Evolutionary conservation across 2,113 vertebrate genomes (phyloP).

Genomic region (Barbus barbus): DNA sequence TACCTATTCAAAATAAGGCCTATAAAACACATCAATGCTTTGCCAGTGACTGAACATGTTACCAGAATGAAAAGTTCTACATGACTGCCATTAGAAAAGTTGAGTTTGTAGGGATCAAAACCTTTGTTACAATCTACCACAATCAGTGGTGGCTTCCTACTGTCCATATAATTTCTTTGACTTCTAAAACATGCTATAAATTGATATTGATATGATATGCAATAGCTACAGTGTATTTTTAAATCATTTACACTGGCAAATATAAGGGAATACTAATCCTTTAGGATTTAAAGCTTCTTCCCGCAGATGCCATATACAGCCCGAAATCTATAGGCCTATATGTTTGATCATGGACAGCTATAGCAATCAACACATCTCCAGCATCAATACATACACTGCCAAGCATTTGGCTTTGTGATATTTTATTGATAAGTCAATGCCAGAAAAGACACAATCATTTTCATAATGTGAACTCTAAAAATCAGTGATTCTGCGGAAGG

Average conservation of each 20-base stretch:
- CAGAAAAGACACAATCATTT: conserved; percentile 24
- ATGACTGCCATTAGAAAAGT: not conserved
- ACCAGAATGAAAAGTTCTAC: not conserved
- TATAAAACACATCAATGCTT: not conserved
- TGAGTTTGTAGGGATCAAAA: not conserved
- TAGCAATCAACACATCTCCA: not conserved
- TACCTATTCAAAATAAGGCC: not conserved
- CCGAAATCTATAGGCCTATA: not conserved
- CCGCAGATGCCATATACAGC: not conserved
- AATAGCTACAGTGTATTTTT: not conserved
- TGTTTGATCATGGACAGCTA: not conserved
- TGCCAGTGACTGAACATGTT: not conserved
- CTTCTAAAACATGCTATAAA: not conserved
- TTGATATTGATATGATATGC: not conserved
- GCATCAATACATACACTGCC: not conserved
- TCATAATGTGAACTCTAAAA: conserved; percentile 56
- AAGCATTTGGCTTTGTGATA: conserved; percentile 5
- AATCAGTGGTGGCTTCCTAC: not conserved
- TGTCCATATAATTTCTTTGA: not conserved
- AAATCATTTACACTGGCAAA: not conserved
- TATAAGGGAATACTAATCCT: not conserved
- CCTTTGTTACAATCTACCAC: not conserved
- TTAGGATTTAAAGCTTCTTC: not conserved
- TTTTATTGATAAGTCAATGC: conserved; percentile 52
- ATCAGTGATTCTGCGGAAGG: conserved; percentile 67